Conservation (phyloP, 2,113 vertebrate genomes). For the Zeus faber region DNA sequence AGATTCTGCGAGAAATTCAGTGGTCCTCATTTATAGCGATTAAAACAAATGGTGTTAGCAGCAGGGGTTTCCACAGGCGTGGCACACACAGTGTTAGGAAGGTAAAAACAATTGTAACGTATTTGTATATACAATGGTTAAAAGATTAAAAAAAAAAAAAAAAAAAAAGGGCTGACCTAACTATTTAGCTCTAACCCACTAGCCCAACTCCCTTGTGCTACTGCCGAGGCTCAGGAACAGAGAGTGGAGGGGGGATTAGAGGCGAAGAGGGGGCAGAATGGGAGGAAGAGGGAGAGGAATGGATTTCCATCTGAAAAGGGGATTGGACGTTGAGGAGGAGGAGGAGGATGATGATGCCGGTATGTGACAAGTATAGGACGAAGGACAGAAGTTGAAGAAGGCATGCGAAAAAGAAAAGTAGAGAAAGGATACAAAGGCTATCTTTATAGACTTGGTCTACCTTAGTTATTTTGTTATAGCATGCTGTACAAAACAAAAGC, state of each 20-base stretch:
- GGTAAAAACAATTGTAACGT: constrained; percentile 16
- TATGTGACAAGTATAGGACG: constrained; percentile 31
- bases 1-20: constrained; percentile 3
- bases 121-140: constrained; percentile 26
- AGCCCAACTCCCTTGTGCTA: constrained; percentile 48
- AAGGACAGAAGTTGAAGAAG: constrained; percentile 44
- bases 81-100: constrained; percentile 46
- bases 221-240: constrained; percentile 59
- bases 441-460: constrained; percentile 59
- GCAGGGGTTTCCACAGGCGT: constrained; percentile 25
- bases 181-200: constrained; percentile 43
- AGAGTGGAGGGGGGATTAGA: constrained; percentile 56
- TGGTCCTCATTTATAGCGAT: not conserved
- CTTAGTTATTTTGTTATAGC: no score
- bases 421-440: constrained; percentile 69
- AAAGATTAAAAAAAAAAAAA: constrained; percentile 25
- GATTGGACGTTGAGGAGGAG: constrained; percentile 15
- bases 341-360: constrained; percentile 35
- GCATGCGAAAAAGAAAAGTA: constrained; percentile 55
- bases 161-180: constrained; percentile 49
- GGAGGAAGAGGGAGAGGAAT: constrained; percentile 61
- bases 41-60: constrained; percentile 33
- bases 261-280: constrained; percentile 56
- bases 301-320: constrained; percentile 61
- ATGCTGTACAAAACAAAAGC: constrained; percentile 32